These are phyloP conservation scores for Entomobrya multifasciata DNA, from an alignment of 2,888 invertebrate genomes.

Conservation along the genomic window DNA sequence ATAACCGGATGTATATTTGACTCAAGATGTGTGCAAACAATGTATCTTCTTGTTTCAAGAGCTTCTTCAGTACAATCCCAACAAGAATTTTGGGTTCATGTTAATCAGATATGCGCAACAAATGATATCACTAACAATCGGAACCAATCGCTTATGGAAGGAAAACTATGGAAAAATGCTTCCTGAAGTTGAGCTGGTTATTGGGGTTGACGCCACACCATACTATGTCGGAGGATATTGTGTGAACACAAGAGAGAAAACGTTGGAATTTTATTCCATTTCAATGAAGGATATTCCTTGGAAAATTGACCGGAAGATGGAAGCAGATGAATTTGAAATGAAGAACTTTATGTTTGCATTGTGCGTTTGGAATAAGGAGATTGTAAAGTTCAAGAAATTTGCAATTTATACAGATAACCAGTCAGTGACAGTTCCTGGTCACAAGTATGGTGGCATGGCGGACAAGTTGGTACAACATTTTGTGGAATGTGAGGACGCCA, in stretches of 20 bases:
- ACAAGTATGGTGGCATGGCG: constrained; percentile 36
- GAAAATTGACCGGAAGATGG: background rate
- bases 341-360: constrained; percentile 57
- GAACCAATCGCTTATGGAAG: too few species aligned
- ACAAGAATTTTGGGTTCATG: background rate
- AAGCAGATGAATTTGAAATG: constrained; percentile 64
- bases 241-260: constrained; percentile 21
- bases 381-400: constrained; percentile 7
- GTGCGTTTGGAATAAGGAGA: constrained; percentile 45
- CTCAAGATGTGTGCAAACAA: background rate
- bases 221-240: constrained; percentile 51
- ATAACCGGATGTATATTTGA: too few species aligned
- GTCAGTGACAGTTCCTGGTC: background rate
- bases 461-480: constrained; percentile 38
- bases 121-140: too few species aligned
- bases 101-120: constrained; percentile 16
- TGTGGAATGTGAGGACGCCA: background rate
- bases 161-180: too few species aligned
- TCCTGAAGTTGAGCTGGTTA: constrained; percentile 25
- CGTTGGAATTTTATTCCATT: constrained; percentile 42
- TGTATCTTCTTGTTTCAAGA: constrained; percentile 28
- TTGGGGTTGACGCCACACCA: constrained; percentile 64
- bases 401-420: constrained; percentile 55
- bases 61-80: background rate
- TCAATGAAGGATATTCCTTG: background rate